Base-by-base conservation (phyloP, 1,140 invertebrate species). In the Pogonomyrmex californicus region DNA sequence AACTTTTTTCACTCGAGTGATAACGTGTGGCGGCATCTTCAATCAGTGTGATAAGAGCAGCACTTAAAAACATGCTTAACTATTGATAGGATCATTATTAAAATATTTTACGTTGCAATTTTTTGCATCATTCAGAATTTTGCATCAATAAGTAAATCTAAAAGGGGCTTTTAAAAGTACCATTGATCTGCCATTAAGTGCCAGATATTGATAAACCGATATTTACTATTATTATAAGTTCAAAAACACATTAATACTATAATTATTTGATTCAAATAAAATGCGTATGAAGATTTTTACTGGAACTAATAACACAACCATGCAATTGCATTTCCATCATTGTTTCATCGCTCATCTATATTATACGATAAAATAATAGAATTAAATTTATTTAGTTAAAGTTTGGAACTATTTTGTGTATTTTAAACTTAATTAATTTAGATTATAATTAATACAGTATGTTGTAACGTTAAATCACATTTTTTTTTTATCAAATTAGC, bases 1-100 rank as follows among this genome's bases (percentile, higher is more conserved):
- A 90, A 90, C 66, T 83, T 90, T 91, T 91, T 91, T 83, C 90
- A 91, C 83, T 88, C 51, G 38, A 68, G 30, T 87, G 73, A 82
- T 85, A 78, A 90, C 60, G 60, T 90, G 38, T 82, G 66, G 49
- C 87, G 68, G 56, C 58, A 63, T 90, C 63, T 90, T 87, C 36
- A 38, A 33, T 81, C 86, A 85, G 65, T 70, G 58, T 70, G 58
- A 63, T 85, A 78, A 89, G 60, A 70, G 38, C 81, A 33, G 41
- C 49, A 71, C 62, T 58, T 86, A 47, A 78, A 85, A 81, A 2
- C 68, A 86, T 73, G 38, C 30, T 23, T 75, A 71, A 33, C 44
- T 47, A 51, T 23, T 82, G 44, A 73, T 54, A 68, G 23, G 10
- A 12, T 63, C 33, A 33, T 70, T 73, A 66, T 79, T 81, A 76